Conservation (phyloP, 2,888 invertebrate species). For the Lithophane leautieri region DNA sequence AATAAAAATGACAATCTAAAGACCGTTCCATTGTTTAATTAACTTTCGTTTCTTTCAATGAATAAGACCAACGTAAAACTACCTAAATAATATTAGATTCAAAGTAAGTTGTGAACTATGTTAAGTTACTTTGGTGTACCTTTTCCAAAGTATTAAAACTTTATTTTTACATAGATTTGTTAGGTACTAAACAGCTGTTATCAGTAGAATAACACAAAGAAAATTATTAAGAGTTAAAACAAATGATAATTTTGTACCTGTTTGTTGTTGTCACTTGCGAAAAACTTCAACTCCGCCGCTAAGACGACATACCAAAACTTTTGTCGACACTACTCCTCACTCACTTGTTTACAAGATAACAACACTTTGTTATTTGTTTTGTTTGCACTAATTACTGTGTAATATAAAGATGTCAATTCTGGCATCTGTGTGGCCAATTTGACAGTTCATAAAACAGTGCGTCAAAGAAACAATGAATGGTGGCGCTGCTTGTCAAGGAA, state of each 20-base stretch:
- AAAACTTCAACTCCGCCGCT: neutral
- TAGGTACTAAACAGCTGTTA: neutral
- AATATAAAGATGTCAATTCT: no score
- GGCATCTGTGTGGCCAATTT: no score
- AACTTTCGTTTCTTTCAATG: neutral
- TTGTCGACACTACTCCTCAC: no score
- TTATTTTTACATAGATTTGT: neutral
- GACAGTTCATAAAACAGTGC: neutral
- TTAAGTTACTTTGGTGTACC: neutral
- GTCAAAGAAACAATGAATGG: neutral
- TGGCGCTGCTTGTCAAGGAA: slow-evolving; percentile 9
- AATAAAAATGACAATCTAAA: neutral
- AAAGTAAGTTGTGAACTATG: neutral
- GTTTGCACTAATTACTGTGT: no score
- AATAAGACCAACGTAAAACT: neutral
- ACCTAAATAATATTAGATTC: neutral
- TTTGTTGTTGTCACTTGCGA: neutral
- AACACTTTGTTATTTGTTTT: neutral
- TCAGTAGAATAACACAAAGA: no score
- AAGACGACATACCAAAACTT: no score
- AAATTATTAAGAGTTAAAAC: neutral
- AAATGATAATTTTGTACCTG: slow-evolving; percentile 5
- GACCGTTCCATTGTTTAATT: neutral
- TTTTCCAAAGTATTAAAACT: neutral
- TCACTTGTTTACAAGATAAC: neutral